Evolutionary conservation across 2,888 invertebrate genomes (phyloP).

Genomic region (Trachelus troglodyta): DNA sequence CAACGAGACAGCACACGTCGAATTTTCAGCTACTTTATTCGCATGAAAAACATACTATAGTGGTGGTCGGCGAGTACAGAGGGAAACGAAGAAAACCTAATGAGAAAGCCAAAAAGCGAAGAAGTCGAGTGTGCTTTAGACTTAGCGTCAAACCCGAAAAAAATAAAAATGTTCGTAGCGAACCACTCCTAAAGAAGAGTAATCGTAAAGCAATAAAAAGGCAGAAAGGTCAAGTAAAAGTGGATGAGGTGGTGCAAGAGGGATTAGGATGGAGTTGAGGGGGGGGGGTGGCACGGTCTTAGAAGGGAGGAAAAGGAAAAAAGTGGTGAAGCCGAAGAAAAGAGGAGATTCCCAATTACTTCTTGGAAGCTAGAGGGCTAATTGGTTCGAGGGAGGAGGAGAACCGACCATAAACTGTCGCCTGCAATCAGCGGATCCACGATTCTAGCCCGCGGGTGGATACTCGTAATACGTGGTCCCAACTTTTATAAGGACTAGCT

Average conservation of each 20-base stretch:
- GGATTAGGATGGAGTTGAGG: not conserved
- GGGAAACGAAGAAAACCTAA: slow-evolving; percentile 22
- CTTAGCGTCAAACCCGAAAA: too few species aligned
- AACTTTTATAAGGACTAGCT: slow-evolving; percentile 57
- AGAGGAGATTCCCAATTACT: slow-evolving; percentile 40
- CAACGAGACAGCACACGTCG: not conserved
- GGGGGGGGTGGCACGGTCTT: not conserved
- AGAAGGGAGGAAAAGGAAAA: slow-evolving; percentile 10
- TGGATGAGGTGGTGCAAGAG: slow-evolving; percentile 25
- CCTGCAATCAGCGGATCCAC: slow-evolving; percentile 59
- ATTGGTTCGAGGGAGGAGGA: slow-evolving; percentile 58
- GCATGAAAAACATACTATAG: too few species aligned
- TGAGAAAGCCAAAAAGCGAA: slow-evolving; percentile 30
- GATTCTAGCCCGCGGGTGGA: slow-evolving; percentile 52
- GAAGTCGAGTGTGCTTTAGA: too few species aligned
- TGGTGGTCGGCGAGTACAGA: not conserved
- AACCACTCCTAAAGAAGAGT: slow-evolving; percentile 9
- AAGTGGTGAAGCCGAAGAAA: not conserved
- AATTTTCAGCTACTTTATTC: slow-evolving; percentile 3
- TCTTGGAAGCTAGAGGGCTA: slow-evolving; percentile 62
- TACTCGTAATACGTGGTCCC: slow-evolving; percentile 35
- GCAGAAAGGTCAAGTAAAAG: slow-evolving; percentile 29
- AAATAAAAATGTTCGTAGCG: too few species aligned
- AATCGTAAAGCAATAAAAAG: slow-evolving; percentile 44
- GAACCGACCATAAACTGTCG: slow-evolving; percentile 63